phyloP scores from a whole-genome alignment of 2,797 vertebrate species.

The Carcharodon carcharias region DNA sequence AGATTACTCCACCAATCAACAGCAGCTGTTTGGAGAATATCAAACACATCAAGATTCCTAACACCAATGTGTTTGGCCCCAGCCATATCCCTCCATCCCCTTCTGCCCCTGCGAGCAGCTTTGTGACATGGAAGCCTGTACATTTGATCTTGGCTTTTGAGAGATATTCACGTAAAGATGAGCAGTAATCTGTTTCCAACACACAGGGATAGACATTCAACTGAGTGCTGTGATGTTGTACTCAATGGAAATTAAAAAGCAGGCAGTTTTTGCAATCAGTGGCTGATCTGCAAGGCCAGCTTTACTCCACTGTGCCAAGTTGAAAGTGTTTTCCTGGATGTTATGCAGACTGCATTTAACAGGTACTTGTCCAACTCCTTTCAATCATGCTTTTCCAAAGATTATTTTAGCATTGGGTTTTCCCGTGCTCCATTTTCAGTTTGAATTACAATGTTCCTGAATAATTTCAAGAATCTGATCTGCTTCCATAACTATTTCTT shows the following conservation, averaged over 20 bases:
- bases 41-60: conserved; percentile 49
- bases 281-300: neutral
- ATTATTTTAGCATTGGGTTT: neutral
- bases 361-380: neutral
- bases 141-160: neutral
- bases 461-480: neutral
- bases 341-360: neutral
- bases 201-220: neutral
- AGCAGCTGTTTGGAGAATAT: conserved; percentile 53
- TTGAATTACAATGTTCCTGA: neutral
- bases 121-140: neutral
- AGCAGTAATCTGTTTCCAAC: neutral
- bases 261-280: neutral
- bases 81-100: neutral
- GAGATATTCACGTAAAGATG: neutral
- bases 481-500: neutral
- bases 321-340: neutral
- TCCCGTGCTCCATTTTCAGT: neutral
- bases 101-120: neutral
- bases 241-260: neutral
- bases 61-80: conserved; percentile 25
- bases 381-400: neutral
- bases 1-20: conserved; percentile 47
- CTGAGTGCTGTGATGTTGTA: neutral
- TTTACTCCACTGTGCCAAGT: neutral